Conservation (phyloP, 2,113 vertebrate genomes). For the Centrocercus urophasianus region DNA sequence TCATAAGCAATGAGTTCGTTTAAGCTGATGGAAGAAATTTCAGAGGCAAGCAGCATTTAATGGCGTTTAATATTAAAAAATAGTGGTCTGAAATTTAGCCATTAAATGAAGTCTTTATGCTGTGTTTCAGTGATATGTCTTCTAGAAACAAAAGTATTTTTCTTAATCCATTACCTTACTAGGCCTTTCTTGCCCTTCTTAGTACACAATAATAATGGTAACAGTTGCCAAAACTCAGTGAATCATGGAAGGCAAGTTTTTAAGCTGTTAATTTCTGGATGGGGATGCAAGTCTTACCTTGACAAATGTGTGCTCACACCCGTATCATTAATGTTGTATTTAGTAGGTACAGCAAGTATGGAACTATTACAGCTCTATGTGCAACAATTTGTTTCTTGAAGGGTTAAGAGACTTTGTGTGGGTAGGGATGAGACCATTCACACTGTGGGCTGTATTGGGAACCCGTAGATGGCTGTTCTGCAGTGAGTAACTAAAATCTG, state of each 20-base stretch:
- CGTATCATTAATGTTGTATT: background rate
- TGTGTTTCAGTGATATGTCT: background rate
- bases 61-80: no score
- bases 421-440: background rate
- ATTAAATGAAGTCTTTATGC: background rate
- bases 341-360: background rate
- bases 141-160: background rate
- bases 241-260: slow-evolving; percentile 17
- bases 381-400: background rate
- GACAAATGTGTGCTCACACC: background rate
- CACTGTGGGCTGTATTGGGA: background rate
- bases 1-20: background rate
- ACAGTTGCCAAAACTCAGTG: background rate
- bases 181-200: background rate
- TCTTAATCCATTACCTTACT: slow-evolving; percentile 44
- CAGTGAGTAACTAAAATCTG: background rate
- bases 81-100: no score
- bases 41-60: background rate
- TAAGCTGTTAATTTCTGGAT: background rate
- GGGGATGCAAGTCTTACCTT: background rate
- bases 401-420: background rate
- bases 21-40: background rate
- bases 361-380: background rate
- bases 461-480: background rate
- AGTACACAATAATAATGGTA: background rate